Conservation (phyloP, 2,888 invertebrate genomes). For the Smittia sp. region DNA sequence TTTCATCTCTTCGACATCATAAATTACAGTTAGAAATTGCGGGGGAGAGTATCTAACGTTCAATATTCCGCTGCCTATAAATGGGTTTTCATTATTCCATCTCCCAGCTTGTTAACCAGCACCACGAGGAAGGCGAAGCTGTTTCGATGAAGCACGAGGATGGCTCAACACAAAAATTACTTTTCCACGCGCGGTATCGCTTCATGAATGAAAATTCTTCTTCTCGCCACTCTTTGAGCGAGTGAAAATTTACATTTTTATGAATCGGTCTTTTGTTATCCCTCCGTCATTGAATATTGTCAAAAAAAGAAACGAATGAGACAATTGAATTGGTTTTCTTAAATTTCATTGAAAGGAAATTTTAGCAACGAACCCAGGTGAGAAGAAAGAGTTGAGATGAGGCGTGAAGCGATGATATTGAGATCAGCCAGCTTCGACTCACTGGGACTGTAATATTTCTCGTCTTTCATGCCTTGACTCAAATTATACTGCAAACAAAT, state of each 20-base stretch:
- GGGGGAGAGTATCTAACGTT: slow-evolving; percentile 28
- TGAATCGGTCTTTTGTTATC: slow-evolving; percentile 35
- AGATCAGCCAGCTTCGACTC: not conserved
- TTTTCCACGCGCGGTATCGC: slow-evolving; percentile 30
- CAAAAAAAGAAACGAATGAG: slow-evolving; percentile 34
- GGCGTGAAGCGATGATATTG: not conserved
- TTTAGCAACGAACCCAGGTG: not conserved
- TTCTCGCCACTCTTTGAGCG: not conserved
- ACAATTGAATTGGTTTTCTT: slow-evolving; percentile 41
- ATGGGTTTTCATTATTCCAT: slow-evolving; percentile 33
- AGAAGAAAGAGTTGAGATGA: not conserved
- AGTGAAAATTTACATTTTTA: slow-evolving; percentile 39
- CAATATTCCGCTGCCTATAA: slow-evolving; percentile 31
- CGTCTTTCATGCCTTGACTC: not conserved
- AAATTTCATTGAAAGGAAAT: not conserved
- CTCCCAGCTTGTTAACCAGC: slow-evolving; percentile 33
- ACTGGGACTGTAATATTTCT: not conserved
- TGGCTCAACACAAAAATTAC: slow-evolving; percentile 17
- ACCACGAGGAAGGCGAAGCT: slow-evolving; percentile 15
- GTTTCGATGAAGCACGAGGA: not conserved
- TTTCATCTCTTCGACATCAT: slow-evolving; percentile 22
- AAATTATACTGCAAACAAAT: slow-evolving; percentile 13
- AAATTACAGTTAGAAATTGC: slow-evolving; percentile 31
- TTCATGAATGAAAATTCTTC: slow-evolving; percentile 34
- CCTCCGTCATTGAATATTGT: slow-evolving; percentile 35